These are phyloP conservation scores for Nasua narica DNA, from an alignment of 2,797 vertebrate genomes.

Conservation along the genomic window DNA sequence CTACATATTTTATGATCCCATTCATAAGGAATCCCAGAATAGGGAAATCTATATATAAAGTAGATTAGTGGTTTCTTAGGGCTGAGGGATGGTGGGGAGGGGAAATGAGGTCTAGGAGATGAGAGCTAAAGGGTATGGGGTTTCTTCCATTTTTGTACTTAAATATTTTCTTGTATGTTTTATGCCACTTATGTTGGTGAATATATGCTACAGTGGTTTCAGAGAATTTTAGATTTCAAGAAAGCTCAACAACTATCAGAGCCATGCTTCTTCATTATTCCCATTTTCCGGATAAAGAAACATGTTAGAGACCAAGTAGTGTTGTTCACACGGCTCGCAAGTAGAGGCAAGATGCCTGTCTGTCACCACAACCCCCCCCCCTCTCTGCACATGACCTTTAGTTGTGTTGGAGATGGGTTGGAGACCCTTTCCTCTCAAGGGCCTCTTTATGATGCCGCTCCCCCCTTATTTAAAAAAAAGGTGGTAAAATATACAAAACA, in stretches of 20 bases:
- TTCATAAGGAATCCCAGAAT: background rate
- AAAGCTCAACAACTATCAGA: background rate
- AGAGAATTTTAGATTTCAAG: background rate
- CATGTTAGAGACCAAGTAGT: background rate
- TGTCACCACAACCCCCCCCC: background rate
- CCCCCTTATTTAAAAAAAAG: background rate
- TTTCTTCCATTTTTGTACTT: background rate
- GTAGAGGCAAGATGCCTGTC: background rate
- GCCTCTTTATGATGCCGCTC: background rate
- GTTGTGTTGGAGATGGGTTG: background rate
- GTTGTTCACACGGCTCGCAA: background rate
- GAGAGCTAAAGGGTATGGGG: background rate
- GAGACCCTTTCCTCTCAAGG: background rate
- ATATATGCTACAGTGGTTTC: background rate
- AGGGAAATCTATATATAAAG: background rate
- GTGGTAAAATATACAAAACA: background rate
- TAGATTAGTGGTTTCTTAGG: background rate
- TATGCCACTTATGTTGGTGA: background rate
- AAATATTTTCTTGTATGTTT: background rate
- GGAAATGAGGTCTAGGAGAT: background rate
- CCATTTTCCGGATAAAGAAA: background rate
- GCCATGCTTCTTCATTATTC: background rate
- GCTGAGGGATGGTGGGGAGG: background rate
- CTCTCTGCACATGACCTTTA: background rate
- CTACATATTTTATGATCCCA: background rate